phyloP scores from a whole-genome alignment of 2,113 vertebrate genomes.

The Henicopernis longicauda region DNA sequence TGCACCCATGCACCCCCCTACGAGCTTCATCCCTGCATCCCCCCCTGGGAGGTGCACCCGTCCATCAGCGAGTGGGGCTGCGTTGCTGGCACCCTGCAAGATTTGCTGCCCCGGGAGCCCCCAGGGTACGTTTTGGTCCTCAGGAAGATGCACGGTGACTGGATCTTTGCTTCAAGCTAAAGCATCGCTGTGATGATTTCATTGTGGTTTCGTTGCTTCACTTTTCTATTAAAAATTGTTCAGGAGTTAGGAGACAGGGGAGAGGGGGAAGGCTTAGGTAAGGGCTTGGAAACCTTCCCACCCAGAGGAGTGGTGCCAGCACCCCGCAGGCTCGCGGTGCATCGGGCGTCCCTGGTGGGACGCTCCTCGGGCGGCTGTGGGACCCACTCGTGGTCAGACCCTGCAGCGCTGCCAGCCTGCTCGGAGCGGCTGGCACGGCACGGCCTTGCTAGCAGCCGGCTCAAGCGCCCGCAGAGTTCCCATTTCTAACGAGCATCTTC shows the following conservation, averaged over 20 bases:
- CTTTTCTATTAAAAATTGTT: not conserved
- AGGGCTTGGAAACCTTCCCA: not conserved
- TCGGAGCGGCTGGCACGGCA: not conserved
- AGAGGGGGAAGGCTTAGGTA: not conserved
- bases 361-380: not conserved
- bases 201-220: not conserved
- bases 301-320: not conserved
- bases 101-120: not conserved
- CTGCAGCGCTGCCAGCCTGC: not conserved
- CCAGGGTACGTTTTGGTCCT: rapidly evolving
- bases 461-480: not conserved
- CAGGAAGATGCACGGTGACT: not conserved
- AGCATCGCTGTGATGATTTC: not conserved
- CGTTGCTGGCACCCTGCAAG: not conserved
- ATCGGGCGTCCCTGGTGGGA: not conserved
- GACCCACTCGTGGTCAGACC: not conserved
- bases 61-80: not conserved
- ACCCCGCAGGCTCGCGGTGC: not conserved
- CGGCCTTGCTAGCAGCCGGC: not conserved
- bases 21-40: not conserved
- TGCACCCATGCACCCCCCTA: not conserved
- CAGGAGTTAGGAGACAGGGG: not conserved
- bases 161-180: not conserved
- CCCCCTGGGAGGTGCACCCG: not conserved
- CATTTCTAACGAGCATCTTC: not conserved